Conservation (phyloP, 2,113 vertebrate species). For the Pelmatolapia mariae region DNA sequence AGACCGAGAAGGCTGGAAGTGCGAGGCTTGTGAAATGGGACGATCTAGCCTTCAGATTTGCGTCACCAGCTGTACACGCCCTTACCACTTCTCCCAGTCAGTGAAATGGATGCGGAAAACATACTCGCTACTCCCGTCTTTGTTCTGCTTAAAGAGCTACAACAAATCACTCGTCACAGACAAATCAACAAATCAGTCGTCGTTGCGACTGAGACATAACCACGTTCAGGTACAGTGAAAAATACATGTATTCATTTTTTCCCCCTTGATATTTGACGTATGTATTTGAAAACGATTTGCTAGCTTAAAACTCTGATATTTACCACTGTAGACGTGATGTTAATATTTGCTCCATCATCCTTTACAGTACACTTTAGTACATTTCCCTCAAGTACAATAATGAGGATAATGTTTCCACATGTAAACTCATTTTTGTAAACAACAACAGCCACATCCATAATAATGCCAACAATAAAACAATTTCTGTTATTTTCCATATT, state of each 20-base stretch:
- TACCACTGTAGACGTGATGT: not conserved
- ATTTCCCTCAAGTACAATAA: not conserved
- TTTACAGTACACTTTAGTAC: not conserved
- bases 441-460: not conserved
- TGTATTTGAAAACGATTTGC: not conserved
- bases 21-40: not conserved
- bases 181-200: not conserved
- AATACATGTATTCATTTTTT: not conserved
- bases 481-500: conserved; percentile 75
- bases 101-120: not conserved
- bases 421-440: not conserved
- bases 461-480: not conserved
- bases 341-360: not conserved
- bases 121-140: accelerated
- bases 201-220: accelerated
- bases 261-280: not conserved
- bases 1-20: not conserved
- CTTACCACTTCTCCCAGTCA: not conserved
- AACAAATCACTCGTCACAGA: not conserved
- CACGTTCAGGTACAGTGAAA: not conserved
- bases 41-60: not conserved
- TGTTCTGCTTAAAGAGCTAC: not conserved
- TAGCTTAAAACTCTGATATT: not conserved
- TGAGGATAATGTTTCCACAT: not conserved
- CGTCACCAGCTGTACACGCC: not conserved